Conservation (phyloP, 2,888 invertebrate genomes). For the Pyrgus malvae region DNA sequence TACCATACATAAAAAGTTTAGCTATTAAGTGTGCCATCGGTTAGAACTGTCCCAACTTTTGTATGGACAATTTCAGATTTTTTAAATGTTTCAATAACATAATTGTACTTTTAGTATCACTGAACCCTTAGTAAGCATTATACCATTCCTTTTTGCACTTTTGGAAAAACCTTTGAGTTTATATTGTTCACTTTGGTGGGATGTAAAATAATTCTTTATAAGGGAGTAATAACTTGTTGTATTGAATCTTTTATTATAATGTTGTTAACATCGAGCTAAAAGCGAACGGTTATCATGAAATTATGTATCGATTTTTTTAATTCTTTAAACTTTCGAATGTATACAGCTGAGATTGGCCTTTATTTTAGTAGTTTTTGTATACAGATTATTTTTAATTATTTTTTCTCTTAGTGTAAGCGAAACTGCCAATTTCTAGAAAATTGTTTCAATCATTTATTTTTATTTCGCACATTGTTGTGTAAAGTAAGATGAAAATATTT, state of each 20-base stretch:
- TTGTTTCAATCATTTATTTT: slow-evolving; percentile 8
- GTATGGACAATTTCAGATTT: no score
- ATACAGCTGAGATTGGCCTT: slow-evolving; percentile 15
- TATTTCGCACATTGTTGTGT: slow-evolving; percentile 15
- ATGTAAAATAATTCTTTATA: slow-evolving; percentile 11
- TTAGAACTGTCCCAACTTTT: no score
- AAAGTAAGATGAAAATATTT: slow-evolving; percentile 15
- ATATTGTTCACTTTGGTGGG: slow-evolving; percentile 12
- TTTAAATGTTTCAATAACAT: not conserved
- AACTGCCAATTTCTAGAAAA: slow-evolving; percentile 20
- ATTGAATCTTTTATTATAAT: slow-evolving; percentile 8
- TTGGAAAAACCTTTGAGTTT: slow-evolving; percentile 7
- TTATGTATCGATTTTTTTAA: slow-evolving; percentile 1
- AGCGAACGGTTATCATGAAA: slow-evolving; percentile 6
- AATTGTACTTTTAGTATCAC: slow-evolving; percentile 8
- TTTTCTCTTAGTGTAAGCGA: slow-evolving; percentile 16
- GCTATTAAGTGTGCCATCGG: slow-evolving; percentile 9
- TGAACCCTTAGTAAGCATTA: not conserved
- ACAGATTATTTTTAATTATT: slow-evolving; percentile 14
- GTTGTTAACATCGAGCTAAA: not conserved
- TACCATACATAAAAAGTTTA: slow-evolving; percentile 13
- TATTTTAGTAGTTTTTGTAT: slow-evolving; percentile 10
- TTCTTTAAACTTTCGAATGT: slow-evolving; percentile 6
- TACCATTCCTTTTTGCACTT: slow-evolving; percentile 19
- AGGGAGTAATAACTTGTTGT: not conserved